phyloP scores from a whole-genome alignment of 2,797 vertebrate genomes.

The Coilia nasus region DNA sequence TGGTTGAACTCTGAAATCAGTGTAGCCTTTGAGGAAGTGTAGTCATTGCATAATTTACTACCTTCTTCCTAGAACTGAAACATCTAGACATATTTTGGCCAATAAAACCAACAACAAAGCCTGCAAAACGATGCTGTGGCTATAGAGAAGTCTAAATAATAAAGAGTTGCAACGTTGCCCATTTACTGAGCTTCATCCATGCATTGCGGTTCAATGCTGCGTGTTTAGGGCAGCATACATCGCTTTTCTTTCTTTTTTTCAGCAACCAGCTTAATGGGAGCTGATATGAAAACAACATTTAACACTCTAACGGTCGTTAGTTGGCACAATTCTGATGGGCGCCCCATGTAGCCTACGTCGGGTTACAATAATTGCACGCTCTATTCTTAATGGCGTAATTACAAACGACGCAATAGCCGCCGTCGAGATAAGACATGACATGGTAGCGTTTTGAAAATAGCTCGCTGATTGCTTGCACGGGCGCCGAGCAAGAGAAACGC shows the following conservation, averaged over 20 bases:
- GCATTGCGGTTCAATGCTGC: background rate
- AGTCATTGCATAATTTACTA: background rate
- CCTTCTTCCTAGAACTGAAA: background rate
- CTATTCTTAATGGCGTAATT: slow-evolving; percentile 17
- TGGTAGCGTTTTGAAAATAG: slow-evolving; percentile 22
- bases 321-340: slow-evolving; percentile 15
- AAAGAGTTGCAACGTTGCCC: background rate
- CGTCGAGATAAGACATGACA: slow-evolving; percentile 15
- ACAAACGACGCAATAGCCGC: slow-evolving; percentile 17
- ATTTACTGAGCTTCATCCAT: background rate
- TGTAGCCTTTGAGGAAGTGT: background rate
- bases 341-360: slow-evolving; percentile 15
- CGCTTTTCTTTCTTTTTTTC: background rate
- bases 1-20: background rate
- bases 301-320: slow-evolving; percentile 23
- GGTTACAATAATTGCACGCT: slow-evolving; percentile 22
- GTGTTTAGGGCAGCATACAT: background rate
- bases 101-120: background rate
- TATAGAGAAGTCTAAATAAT: background rate
- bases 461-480: slow-evolving; percentile 20
- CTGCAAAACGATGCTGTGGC: background rate
- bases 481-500: background rate
- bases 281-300: slow-evolving; percentile 23
- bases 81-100: background rate
- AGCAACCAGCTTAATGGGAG: slow-evolving; percentile 11